Evolutionary conservation across 2,888 invertebrate genomes (phyloP).

Genomic region (Callimorpha dominula): DNA sequence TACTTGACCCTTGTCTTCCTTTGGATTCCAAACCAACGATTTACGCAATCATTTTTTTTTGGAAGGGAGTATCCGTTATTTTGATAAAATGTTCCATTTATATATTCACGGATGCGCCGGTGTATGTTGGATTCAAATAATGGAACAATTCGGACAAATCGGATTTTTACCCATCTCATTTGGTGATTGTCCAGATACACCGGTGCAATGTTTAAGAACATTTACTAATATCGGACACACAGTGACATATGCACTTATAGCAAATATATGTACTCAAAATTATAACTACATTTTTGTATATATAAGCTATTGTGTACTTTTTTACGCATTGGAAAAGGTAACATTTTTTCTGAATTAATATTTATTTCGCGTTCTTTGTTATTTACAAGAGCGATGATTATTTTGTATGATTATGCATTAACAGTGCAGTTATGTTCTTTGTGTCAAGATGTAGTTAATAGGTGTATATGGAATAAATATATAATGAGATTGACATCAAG

Average conservation of each 20-base stretch:
- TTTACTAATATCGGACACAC: too few relatives aligned
- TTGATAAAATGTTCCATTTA: too few relatives aligned
- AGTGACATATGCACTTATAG: constrained; percentile 24
- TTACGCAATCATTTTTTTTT: too few relatives aligned
- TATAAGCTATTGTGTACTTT: constrained; percentile 51
- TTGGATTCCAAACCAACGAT: too few relatives aligned
- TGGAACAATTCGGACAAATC: too few relatives aligned
- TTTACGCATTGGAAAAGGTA: constrained; percentile 51
- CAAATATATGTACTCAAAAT: constrained; percentile 48
- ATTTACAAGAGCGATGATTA: constrained; percentile 42
- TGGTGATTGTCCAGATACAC: too few relatives aligned
- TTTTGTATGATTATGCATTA: constrained; percentile 54
- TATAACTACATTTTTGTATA: constrained; percentile 49
- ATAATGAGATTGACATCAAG: constrained; percentile 64
- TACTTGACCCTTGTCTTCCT: too few relatives aligned
- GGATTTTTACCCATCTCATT: too few relatives aligned
- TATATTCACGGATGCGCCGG: too few relatives aligned
- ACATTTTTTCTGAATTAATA: constrained; percentile 46
- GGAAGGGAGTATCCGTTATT: too few relatives aligned
- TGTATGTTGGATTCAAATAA: too few relatives aligned
- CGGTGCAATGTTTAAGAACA: too few relatives aligned
- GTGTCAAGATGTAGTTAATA: constrained; percentile 80
- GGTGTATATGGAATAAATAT: constrained; percentile 85
- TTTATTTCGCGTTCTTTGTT: constrained; percentile 48
- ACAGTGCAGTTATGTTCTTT: constrained; percentile 65